phyloP scores from a whole-genome alignment of 2,888 invertebrate species.

The Sarcophaga subvicina region DNA sequence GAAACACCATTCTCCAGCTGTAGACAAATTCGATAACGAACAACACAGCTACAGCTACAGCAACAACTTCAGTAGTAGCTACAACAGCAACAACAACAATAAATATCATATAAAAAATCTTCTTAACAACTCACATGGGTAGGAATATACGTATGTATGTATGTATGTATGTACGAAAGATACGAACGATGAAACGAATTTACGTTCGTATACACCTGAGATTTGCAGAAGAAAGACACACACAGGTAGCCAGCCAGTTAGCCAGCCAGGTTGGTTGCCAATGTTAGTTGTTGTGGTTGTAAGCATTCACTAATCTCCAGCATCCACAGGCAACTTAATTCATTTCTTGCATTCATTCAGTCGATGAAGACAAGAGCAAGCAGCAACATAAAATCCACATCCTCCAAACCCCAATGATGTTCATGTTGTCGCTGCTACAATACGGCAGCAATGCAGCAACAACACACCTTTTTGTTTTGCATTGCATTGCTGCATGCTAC shows the following conservation, averaged over 20 bases:
- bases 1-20: conserved; percentile 26
- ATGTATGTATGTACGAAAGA: neutral
- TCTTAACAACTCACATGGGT: conserved; percentile 37
- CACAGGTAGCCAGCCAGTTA: conserved; percentile 31
- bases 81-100: neutral
- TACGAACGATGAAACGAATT: neutral
- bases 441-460: neutral
- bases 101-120: conserved; percentile 13
- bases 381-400: conserved; percentile 61
- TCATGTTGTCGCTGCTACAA: conserved; percentile 5
- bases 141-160: conserved; percentile 1
- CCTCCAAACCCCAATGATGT: conserved; percentile 44
- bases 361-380: neutral
- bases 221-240: conserved; percentile 39
- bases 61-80: conserved; percentile 14
- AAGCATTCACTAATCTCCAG: conserved; percentile 37
- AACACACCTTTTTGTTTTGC: neutral
- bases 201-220: conserved; percentile 57
- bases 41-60: conserved; percentile 8
- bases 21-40: neutral
- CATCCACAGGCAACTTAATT: conserved; percentile 57
- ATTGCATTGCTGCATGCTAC: too few species aligned
- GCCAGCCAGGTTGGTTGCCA: conserved; percentile 1
- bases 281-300: conserved; percentile 26
- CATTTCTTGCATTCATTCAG: conserved; percentile 13